phyloP scores from a whole-genome alignment of 2,797 vertebrate genomes.

The Trichosurus vulpecula region DNA sequence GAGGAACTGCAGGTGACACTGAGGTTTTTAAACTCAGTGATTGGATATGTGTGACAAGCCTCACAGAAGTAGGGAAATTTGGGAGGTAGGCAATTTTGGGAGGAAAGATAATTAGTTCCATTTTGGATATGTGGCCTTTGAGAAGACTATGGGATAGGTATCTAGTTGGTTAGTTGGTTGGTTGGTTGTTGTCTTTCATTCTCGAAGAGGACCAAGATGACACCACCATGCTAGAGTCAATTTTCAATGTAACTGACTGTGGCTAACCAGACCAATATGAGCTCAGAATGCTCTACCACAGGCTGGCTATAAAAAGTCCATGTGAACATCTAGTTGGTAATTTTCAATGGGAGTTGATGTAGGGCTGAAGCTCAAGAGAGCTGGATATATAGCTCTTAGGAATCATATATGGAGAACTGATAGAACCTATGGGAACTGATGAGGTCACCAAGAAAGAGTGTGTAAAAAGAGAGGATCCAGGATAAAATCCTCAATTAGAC shows the following conservation, averaged over 20 bases:
- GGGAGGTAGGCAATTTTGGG: background rate
- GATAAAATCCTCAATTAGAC: background rate
- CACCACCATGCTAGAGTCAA: too few relatives aligned
- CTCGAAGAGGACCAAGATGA: too few relatives aligned
- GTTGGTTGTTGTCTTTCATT: too few relatives aligned
- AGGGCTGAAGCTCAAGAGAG: background rate
- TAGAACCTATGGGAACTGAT: background rate
- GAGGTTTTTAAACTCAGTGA: background rate
- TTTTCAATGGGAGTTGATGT: background rate
- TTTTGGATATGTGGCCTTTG: background rate
- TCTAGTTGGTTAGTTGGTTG: too few relatives aligned
- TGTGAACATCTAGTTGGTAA: background rate
- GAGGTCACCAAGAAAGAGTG: background rate
- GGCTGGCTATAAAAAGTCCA: too few relatives aligned
- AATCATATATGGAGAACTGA: background rate
- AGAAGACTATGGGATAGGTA: background rate
- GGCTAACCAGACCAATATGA: too few relatives aligned
- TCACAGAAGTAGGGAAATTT: background rate
- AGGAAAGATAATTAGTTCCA: background rate
- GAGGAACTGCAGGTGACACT: background rate
- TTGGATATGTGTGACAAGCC: background rate
- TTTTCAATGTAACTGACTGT: too few relatives aligned
- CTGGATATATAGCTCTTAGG: background rate
- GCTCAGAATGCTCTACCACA: too few relatives aligned
- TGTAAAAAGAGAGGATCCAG: background rate